Evolutionary conservation across 2,113 vertebrate species (phyloP), one percentile per base, ranked within the genome.

Genomic region (Bathybates hornii): DNA sequence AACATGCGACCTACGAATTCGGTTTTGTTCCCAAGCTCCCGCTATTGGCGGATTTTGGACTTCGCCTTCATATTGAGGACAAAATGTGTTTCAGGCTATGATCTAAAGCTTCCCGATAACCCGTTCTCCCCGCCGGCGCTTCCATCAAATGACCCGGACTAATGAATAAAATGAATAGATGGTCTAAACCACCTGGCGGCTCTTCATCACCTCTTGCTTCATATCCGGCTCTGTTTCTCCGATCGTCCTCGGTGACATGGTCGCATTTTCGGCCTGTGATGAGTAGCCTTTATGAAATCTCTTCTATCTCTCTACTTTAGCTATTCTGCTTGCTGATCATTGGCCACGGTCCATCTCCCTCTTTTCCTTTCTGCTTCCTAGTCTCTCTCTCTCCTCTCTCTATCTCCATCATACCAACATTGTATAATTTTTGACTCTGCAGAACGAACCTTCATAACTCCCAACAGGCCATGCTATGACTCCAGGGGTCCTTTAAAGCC

Each of bases 341-440:
- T 93, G 93, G 93, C 90, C 50, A 36, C 17, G 5, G 79, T 92
- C 92, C 92, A 91, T 27, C 53, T 86, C 27, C 29, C 79, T 57
- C 79, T 86, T 27, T 45, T 29, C 16, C 71, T 76, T 76, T 76
- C 43, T 76, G 41, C 71, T 76, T 48, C 71, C 24, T 76, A 76
- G 71, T 48, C 85, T 19, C 50, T 56, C 56, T 82, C 80, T 14
- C 14, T 41, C 50, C 45, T 76, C 14, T 7, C 63, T 6, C 81
- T 54, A 38, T 86, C 57, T 85, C 43, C 52, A 81, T 82, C 86
- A 80, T 80, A 76, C 86, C 45, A 24, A 79, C 81, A 85, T 87
- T 80, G 73, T 78, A 87, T 91, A 34, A 61, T 38, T 56, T 32
- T 50, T 14, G 27, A 83, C 63, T 85, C 86, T 91, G 81, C 87